These are phyloP conservation scores for Aporrectodea caliginosa DNA, from an alignment of 1,140 invertebrate species.

Conservation along the genomic window DNA sequence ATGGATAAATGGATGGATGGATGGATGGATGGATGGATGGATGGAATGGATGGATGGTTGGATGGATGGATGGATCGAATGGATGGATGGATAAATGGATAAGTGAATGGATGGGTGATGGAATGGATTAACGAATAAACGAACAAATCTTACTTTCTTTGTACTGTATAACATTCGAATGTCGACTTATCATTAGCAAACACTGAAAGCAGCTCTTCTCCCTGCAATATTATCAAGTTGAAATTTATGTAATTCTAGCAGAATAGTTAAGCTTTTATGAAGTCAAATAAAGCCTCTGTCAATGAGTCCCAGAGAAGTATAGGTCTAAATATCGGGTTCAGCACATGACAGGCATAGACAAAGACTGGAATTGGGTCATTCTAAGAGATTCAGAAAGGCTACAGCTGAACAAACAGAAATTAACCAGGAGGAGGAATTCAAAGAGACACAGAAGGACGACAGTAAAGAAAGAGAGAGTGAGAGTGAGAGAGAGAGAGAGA, in stretches of 20 bases:
- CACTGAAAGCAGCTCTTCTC: slow-evolving; percentile 22
- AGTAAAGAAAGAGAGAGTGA: neutral
- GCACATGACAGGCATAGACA: neutral
- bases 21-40: neutral
- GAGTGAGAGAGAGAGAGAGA: neutral
- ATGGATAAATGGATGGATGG: neutral
- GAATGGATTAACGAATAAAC: neutral
- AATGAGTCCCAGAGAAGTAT: no score
- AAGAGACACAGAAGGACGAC: no score
- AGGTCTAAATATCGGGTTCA: no score
- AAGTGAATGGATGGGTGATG: neutral
- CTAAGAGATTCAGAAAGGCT: neutral
- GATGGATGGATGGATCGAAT: neutral
- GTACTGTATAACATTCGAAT: slow-evolving; percentile 27
- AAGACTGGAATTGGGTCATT: neutral
- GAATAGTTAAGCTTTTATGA: no score
- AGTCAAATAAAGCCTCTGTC: no score
- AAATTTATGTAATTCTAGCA: no score
- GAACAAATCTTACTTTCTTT: slow-evolving; percentile 24
- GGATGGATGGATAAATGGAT: neutral
- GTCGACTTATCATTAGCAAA: slow-evolving; percentile 22
- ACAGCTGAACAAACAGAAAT: neutral
- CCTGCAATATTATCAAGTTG: neutral
- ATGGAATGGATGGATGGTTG: neutral
- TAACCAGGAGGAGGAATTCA: neutral